Conservation (phyloP, 2,113 vertebrate species). For the Catharus minimus region DNA sequence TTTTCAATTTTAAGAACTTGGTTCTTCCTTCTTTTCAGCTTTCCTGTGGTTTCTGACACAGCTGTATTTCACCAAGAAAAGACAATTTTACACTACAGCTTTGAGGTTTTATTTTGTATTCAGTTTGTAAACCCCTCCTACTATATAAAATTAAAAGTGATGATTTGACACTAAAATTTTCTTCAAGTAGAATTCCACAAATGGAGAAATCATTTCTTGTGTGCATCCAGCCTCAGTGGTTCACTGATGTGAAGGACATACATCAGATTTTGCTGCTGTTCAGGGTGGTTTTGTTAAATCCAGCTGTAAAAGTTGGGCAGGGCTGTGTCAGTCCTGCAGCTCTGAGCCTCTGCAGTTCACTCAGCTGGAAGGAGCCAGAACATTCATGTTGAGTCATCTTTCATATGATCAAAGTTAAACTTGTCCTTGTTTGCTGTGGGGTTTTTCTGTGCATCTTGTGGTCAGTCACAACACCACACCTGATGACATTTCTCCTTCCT, state of each 20-base stretch:
- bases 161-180: background rate
- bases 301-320: background rate
- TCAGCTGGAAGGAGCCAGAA: slow-evolving; percentile 22
- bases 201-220: background rate
- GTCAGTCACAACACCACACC: slow-evolving; percentile 12
- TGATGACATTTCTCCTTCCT: slow-evolving; percentile 17
- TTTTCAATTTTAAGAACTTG: background rate
- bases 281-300: background rate
- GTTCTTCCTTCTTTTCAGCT: background rate
- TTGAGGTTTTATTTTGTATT: background rate
- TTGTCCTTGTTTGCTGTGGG: background rate
- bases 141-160: background rate
- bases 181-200: background rate
- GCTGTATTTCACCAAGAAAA: background rate
- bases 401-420: background rate
- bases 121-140: background rate
- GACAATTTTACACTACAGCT: background rate
- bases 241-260: background rate
- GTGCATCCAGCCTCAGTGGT: background rate
- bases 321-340: background rate
- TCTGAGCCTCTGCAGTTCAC: background rate
- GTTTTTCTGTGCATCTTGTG: background rate
- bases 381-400: slow-evolving; percentile 33
- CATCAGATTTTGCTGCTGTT: background rate
- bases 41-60: background rate